phyloP scores from a whole-genome alignment of 2,113 vertebrate species.

The Piprites chloris region DNA sequence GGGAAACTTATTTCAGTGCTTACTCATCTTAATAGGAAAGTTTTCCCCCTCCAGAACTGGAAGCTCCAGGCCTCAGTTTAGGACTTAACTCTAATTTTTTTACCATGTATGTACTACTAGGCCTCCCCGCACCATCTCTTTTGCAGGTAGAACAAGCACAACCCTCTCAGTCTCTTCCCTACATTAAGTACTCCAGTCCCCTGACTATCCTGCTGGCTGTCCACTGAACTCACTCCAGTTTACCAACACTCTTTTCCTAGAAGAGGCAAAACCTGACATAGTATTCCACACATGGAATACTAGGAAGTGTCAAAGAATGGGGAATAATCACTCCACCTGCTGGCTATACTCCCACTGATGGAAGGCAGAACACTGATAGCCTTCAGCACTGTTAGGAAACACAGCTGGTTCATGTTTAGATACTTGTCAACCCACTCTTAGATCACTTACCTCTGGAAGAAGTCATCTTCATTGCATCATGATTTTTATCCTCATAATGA shows the following conservation, averaged over 20 bases:
- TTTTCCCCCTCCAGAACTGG: neutral
- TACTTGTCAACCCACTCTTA: neutral
- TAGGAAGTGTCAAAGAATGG: accelerated
- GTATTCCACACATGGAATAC: neutral
- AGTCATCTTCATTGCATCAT: neutral
- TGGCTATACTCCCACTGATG: neutral
- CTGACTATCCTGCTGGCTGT: neutral
- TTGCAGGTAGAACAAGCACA: neutral
- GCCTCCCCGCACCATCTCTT: neutral
- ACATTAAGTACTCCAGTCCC: accelerated
- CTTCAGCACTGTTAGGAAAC: neutral
- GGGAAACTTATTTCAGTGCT: neutral
- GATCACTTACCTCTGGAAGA: neutral
- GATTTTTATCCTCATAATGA: neutral
- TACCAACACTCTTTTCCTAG: neutral
- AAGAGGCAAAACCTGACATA: neutral
- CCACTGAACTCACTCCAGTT: neutral
- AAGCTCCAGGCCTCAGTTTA: neutral
- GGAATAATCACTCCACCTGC: neutral
- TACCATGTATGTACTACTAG: neutral
- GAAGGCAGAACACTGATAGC: neutral
- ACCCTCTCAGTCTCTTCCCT: neutral
- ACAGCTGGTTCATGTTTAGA: neutral
- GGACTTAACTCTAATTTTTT: neutral
- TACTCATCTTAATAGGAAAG: neutral